A percentile compares a stretch with the other conserved stretches of the same genome.
Conservation (phyloP, 2,888 invertebrate genomes). For the Nematopogon swammerdamellus region DNA sequence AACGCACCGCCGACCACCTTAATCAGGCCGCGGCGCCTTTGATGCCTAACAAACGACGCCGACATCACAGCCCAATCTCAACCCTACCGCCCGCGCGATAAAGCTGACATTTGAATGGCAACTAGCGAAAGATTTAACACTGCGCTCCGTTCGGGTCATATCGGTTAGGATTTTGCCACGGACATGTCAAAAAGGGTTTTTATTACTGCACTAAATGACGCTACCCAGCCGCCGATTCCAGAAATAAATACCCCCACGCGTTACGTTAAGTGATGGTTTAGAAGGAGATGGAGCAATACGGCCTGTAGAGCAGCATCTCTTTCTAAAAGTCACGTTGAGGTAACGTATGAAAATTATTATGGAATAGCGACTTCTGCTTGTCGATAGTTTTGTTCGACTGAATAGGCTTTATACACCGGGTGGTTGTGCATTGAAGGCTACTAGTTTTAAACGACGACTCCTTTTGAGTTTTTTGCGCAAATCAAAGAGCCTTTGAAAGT, state of each 20-base stretch:
- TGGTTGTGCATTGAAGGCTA: not conserved
- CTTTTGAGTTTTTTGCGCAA: not conserved
- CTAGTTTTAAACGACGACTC: not conserved
- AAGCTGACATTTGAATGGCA: too few species aligned
- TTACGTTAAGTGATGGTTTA: too few species aligned
- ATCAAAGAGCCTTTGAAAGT: not conserved
- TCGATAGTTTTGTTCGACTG: too few species aligned
- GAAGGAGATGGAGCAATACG: too few species aligned
- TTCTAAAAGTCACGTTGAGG: too few species aligned
- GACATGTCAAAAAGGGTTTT: constrained; percentile 56
- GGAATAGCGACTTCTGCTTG: too few species aligned
- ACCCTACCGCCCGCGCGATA: not conserved
- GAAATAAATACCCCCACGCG: too few species aligned
- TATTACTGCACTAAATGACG: constrained; percentile 48
- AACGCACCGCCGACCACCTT: not conserved
- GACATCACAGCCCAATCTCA: not conserved
- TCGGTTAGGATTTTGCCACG: constrained; percentile 57
- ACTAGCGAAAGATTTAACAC: not conserved
- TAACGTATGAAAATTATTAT: too few species aligned
- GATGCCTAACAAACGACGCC: not conserved
- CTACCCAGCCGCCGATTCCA: constrained; percentile 28
- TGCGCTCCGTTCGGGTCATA: constrained; percentile 43
- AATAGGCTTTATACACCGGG: too few species aligned
- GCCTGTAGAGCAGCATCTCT: too few species aligned
- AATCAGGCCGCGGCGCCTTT: not conserved